These are phyloP conservation scores for Cerastis leucographa DNA, from an alignment of 2,888 invertebrate genomes.

Conservation along the genomic window DNA sequence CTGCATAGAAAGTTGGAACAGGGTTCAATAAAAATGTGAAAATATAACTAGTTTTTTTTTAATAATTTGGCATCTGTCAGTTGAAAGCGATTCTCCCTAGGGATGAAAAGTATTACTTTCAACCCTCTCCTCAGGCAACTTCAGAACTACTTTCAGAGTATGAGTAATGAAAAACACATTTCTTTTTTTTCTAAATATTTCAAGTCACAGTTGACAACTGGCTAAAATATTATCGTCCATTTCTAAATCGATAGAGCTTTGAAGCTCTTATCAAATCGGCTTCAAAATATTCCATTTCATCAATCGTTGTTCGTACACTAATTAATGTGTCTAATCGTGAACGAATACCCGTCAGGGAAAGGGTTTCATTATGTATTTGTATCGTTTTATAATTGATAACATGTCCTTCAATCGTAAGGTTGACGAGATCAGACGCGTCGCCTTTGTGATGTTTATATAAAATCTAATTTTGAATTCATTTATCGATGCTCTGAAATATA, in stretches of 20 bases:
- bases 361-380: constrained; percentile 55
- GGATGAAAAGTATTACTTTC: too few species aligned
- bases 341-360: constrained; percentile 67
- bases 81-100: too few species aligned
- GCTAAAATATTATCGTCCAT: background rate
- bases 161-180: too few species aligned
- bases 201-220: background rate
- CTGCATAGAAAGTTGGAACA: too few species aligned
- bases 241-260: constrained; percentile 7
- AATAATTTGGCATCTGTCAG: too few species aligned
- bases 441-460: constrained; percentile 22
- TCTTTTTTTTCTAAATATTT: background rate
- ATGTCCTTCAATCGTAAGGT: constrained; percentile 21
- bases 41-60: too few species aligned
- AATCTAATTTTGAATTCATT: constrained; percentile 40
- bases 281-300: constrained; percentile 71
- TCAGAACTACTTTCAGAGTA: too few species aligned
- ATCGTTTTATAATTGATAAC: constrained; percentile 66
- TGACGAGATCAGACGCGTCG: constrained; percentile 19
- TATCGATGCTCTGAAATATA: constrained; percentile 19
- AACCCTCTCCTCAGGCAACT: too few species aligned
- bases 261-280: constrained; percentile 66
- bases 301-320: constrained; percentile 65
- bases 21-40: too few species aligned
- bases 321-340: constrained; percentile 73